Conservation (phyloP, 92 coral and sea anemone species). For the Phenganax marumi region DNA sequence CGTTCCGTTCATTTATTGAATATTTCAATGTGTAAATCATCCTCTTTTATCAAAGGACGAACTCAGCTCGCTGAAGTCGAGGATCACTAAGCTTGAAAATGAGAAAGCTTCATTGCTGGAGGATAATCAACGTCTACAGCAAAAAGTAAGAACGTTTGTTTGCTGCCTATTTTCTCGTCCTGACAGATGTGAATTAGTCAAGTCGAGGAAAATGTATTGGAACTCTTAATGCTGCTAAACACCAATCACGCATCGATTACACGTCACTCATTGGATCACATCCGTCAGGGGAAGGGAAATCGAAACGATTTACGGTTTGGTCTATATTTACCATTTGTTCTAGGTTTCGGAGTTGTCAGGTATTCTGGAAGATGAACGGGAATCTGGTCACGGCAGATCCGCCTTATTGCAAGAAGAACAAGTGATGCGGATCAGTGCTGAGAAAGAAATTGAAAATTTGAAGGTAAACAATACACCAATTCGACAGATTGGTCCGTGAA, state of each 20-base stretch:
- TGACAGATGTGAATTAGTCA: neutral
- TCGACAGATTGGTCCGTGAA: too few species aligned
- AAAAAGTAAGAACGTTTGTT: constrained; percentile 61
- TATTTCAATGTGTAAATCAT: neutral
- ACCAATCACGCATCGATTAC: too few species aligned
- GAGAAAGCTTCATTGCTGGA: constrained; percentile 75
- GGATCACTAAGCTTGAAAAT: constrained; percentile 65
- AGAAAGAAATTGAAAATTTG: constrained; percentile 71
- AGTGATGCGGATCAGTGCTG: constrained; percentile 92
- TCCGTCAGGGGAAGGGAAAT: too few species aligned
- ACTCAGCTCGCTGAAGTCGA: constrained; percentile 70
- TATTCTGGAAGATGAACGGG: constrained; percentile 82
- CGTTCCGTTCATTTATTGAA: neutral
- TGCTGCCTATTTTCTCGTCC: neutral
- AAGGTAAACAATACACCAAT: constrained; percentile 64
- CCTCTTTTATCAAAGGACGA: constrained; percentile 58
- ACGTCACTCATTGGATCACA: too few species aligned
- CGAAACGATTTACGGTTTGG: neutral
- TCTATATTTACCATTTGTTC: constrained; percentile 2
- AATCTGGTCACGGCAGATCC: constrained; percentile 79
- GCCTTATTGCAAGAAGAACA: constrained; percentile 83
- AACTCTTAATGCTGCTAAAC: too few species aligned
- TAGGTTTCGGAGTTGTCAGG: constrained; percentile 86
- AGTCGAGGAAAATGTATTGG: too few species aligned
- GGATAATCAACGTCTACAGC: constrained; percentile 70